Conservation (phyloP, 2,888 invertebrate species). For the Oscheius myriophilus region DNA sequence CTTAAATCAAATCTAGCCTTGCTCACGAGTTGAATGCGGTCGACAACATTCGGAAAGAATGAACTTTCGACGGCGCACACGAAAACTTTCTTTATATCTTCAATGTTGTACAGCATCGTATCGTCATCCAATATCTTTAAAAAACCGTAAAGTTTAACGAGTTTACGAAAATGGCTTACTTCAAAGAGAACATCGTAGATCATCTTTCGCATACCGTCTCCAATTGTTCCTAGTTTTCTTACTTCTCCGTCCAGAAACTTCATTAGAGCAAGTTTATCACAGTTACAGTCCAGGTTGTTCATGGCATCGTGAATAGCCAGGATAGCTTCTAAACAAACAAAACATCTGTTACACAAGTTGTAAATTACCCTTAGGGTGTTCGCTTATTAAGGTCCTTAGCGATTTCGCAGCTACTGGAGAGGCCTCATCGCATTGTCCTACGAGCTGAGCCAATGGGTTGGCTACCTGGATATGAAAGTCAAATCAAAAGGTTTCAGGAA, state of each 20-base stretch:
- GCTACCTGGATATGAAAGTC: no score
- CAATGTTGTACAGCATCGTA: not conserved
- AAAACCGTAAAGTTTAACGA: not conserved
- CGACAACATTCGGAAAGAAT: constrained; percentile 9
- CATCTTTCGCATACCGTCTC: constrained; percentile 11
- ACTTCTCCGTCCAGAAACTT: constrained; percentile 8
- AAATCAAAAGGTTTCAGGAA: no score
- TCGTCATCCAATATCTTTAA: not conserved
- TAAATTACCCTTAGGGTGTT: no score
- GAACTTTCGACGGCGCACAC: not conserved
- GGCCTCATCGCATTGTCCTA: no score
- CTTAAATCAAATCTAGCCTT: no score
- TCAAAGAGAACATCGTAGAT: not conserved
- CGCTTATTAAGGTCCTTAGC: no score
- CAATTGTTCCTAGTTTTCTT: constrained; percentile 5
- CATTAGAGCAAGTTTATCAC: constrained; percentile 6
- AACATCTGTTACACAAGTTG: no score
- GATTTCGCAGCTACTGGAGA: no score
- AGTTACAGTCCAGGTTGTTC: no score
- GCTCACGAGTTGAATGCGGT: not conserved
- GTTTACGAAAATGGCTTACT: not conserved
- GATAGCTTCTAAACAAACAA: no score
- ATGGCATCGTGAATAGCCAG: no score
- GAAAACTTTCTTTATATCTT: constrained; percentile 2
- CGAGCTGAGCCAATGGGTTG: no score